Evolutionary conservation across 2,797 vertebrate genomes (phyloP), one percentile per base, ranked within the genome.

Genomic region (Odontamblyopus rebecca): DNA sequence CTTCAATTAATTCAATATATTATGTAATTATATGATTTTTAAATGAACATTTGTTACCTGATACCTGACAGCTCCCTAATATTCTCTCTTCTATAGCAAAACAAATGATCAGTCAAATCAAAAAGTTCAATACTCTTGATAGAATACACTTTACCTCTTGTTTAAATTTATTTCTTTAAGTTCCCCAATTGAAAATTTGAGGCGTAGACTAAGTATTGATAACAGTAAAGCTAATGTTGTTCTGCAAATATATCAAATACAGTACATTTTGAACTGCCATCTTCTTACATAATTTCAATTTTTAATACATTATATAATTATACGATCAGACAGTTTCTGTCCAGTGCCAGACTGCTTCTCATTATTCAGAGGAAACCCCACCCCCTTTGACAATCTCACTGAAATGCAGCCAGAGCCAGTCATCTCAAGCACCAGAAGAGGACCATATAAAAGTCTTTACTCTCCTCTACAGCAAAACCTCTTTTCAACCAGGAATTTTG

Each of bases 321-420:
- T 61, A 86, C 63, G 41, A 85, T 81, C 76, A 83, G 76, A 75
- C 69, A 60, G 59, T 76, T 70, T 54, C 68, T 67, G 57, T 67
- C 41, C 66, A 51, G 19, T 71, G 72, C 56, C 38, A 72, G 81
- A 83, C 69, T 69, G 72, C 71, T 82, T 78, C 82, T 74, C 77
- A 80, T 79, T 79, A 76, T 81, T 65, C 67, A 41, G 72, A 61
- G 70, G 79, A 70, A 87, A 84, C 89, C 71, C 90, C 89, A 27
- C 90, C 91, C 91, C 91, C 88, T 80, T 80, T 84, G 67, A 73
- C 11, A 26, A 73, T 80, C 66, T 80, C 81, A 80, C 72, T 85
- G 78, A 82, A 82, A 74, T 83, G 71, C 76, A 87, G 80, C 61
- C 75, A 73, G 80, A 74, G 77, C 72, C 86, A 77, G 75, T 79